Evolutionary conservation across 2,797 vertebrate genomes (phyloP), one percentile per base, ranked within the genome.

Genomic region (Coracias cyanogaster): DNA sequence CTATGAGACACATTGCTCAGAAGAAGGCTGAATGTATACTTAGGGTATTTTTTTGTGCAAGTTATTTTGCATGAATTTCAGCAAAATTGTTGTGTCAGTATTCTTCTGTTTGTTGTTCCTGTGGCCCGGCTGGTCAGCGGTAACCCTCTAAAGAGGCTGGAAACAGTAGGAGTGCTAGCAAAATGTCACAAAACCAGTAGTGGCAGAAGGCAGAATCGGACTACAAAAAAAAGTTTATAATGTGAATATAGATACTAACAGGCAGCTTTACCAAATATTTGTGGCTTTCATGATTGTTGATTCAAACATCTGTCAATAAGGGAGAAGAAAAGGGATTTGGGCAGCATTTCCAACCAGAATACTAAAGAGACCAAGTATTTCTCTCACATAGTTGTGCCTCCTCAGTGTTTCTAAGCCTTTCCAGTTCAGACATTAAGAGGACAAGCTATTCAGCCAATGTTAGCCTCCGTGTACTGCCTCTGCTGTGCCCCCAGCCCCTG

Each of bases 91-190:
- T 65, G 48, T 84, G 49, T 67, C 41, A 46, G 37, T 92, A 61
- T 60, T 90, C 57, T 60, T 90, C 57, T 77, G 33, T 80, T 89
- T 92, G 13, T 77, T 94, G 65, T 67, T 86, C 15, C 24, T 82
- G 51, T 89, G 74, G 64, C 74, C 39, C 61, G 70, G 31, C 31
- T n/a, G 33, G 57, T 74, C 33, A 67, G 55, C 64, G 74, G 26
- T 64, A 92, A 78, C 24, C 26, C 46, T 73, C 60, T 86, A 52
- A 71, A 83, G 67, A 80, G 66, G 19, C 31, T 89, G 37, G 73
- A 77, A 92, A 82, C 54, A 66, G 55, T 71, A 52, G 58, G 45
- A 85, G 15, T 54, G 57, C 64, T 77, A 80, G 39, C 25, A 71
- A 89, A 80, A 89, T 80, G 22, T 76, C 46, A 46, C 51, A 77